phyloP scores from a whole-genome alignment of 2,113 vertebrate species.

The Aphelocoma coerulescens region DNA sequence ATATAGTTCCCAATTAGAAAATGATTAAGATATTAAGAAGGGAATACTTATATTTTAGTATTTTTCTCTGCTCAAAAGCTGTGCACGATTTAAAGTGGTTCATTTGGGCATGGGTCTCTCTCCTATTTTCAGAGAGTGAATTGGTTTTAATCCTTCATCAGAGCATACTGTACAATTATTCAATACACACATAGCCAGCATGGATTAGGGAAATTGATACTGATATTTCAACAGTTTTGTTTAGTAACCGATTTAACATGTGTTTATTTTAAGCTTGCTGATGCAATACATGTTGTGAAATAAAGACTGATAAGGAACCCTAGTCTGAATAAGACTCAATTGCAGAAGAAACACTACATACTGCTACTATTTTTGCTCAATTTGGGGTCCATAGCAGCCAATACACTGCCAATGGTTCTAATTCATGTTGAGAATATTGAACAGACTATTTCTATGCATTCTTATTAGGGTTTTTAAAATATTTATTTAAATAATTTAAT shows the following conservation, averaged over 20 bases:
- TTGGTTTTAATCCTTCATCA: not conserved
- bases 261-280: slow-evolving; percentile 16
- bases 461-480: not conserved
- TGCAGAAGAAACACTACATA: not conserved
- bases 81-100: not conserved
- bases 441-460: not conserved
- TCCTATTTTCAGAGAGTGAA: not conserved
- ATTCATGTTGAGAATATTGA: not conserved
- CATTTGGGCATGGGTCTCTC: not conserved
- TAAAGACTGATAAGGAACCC: not conserved
- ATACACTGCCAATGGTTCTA: not conserved
- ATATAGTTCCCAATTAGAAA: not conserved
- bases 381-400: not conserved
- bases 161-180: not conserved
- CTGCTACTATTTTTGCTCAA: not conserved
- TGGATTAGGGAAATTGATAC: not conserved
- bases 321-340: not conserved
- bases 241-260: slow-evolving; percentile 2
- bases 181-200: not conserved
- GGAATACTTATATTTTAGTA: not conserved
- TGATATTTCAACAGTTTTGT: not conserved
- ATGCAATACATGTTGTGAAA: not conserved
- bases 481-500: slow-evolving; percentile 35
- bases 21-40: not conserved
- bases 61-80: not conserved